Base-by-base conservation (phyloP, 2,113 vertebrate genomes). In the Phyllostomus hastatus region DNA sequence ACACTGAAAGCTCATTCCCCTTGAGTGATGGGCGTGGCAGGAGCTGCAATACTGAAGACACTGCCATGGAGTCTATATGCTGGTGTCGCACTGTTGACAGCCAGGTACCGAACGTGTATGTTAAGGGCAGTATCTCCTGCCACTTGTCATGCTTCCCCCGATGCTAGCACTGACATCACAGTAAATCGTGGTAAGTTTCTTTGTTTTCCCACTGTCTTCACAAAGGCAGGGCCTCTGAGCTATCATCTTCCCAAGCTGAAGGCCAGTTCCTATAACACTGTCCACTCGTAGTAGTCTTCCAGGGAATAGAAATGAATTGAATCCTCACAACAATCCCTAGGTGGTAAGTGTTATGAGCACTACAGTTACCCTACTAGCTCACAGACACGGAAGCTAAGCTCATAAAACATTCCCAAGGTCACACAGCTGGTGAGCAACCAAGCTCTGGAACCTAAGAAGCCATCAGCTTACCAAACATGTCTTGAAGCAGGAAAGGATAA, bases 351-450 rank as follows among this genome's bases (percentile, higher is more conserved):
- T 52, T 41, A 2, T 11, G 28, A 24, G 10, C 41, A 41, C 33
- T 4, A 7, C 12, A 28, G 52, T 3, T 10, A 35, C 1, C 41
- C 59, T 59, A 1, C 46, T 31, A 1, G 22, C 24, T 57, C 4
- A 35, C 4, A 0, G 22, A 59, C 6, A 24, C 78, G 48, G 31
- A 41, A 33, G 88, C 73, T 78, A 28, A 87, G 75, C 48, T 70
- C 54, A 28, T 1, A 7, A 4, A 64, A 54, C n/a, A 69, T 3
- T 15, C 7, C 41, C 69, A 11, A 1, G 41, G 35, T 76, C 64
- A 72, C 88, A 94, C n/a, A 81, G 64, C 82, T 92, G 90, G 54
- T 4, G 41, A 88, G 28, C n/a, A 80, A 84, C 79, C 90, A 4
- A 11, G 19, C 66, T 90, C 46, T 15, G 33, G 69, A 69, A 52